These are phyloP conservation scores for Nothobranchius furzeri DNA, from an alignment of 2,113 vertebrate genomes.

Conservation along the genomic window DNA sequence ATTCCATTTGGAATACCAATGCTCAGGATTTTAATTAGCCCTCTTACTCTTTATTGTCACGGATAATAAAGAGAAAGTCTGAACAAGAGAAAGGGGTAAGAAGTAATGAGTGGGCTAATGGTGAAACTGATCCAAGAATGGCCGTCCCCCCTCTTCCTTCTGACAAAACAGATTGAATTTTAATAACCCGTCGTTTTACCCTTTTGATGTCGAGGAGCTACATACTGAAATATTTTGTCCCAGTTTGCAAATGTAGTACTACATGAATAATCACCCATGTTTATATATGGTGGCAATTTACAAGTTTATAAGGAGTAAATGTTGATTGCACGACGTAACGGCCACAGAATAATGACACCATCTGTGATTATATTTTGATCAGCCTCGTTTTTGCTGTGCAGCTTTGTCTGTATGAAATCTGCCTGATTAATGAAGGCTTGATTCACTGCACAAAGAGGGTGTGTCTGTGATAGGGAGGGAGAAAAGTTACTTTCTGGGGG, in stretches of 20 bases:
- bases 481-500: neutral
- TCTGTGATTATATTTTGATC: neutral
- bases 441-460: neutral
- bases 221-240: slow-evolving; percentile 16
- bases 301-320: neutral
- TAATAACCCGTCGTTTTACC: slow-evolving; percentile 35
- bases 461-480: neutral
- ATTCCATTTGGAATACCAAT: slow-evolving; percentile 69
- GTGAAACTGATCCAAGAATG: slow-evolving; percentile 64
- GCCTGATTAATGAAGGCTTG: neutral
- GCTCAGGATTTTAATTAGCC: slow-evolving; percentile 74
- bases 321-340: neutral
- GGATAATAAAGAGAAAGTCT: slow-evolving; percentile 68
- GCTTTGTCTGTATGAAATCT: neutral
- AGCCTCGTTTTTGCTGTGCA: neutral
- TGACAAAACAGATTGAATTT: slow-evolving; percentile 51
- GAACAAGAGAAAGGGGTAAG: slow-evolving; percentile 59
- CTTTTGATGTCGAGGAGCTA: slow-evolving; percentile 29
- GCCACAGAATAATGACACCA: neutral
- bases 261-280: neutral
- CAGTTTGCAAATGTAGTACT: slow-evolving; percentile 8
- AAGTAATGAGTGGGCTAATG: slow-evolving; percentile 70
- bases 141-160: slow-evolving; percentile 38
- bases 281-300: neutral
- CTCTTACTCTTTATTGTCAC: slow-evolving; percentile 51